A percentile compares a stretch with the other conserved stretches of the same genome.
phyloP scores from a whole-genome alignment of 2,113 vertebrate genomes.

The Nicator chloris region DNA sequence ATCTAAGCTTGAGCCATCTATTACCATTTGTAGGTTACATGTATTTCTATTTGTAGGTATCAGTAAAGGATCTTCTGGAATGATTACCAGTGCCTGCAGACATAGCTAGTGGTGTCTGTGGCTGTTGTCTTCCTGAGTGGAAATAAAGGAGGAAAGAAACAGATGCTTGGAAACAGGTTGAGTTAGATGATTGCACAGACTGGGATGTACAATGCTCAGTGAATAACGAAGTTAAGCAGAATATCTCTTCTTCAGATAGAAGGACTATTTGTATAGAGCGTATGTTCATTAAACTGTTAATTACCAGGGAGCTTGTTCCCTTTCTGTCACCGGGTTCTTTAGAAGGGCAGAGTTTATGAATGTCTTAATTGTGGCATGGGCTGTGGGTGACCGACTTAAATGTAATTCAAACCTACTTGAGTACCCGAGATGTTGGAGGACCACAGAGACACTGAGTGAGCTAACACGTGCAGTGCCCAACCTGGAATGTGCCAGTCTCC shows the following conservation, averaged over 20 bases:
- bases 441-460: neutral
- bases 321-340: neutral
- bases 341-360: neutral
- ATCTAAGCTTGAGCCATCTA: neutral
- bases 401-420: neutral
- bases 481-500: neutral
- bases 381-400: neutral
- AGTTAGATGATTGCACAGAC: neutral
- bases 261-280: neutral
- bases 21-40: neutral
- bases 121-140: neutral
- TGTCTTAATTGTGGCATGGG: neutral
- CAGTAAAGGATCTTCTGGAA: neutral
- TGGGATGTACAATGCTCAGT: neutral
- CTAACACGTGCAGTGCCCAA: neutral
- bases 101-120: neutral
- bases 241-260: neutral
- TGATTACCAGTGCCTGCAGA: neutral
- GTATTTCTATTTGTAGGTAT: neutral
- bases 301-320: neutral
- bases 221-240: neutral
- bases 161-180: neutral
- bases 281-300: neutral
- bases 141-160: neutral
- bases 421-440: neutral